Percentiles rank a stretch among this genome's conserved stretches.
phyloP scores from a whole-genome alignment of 2,797 vertebrate genomes.

The Sebastes diaconus region DNA sequence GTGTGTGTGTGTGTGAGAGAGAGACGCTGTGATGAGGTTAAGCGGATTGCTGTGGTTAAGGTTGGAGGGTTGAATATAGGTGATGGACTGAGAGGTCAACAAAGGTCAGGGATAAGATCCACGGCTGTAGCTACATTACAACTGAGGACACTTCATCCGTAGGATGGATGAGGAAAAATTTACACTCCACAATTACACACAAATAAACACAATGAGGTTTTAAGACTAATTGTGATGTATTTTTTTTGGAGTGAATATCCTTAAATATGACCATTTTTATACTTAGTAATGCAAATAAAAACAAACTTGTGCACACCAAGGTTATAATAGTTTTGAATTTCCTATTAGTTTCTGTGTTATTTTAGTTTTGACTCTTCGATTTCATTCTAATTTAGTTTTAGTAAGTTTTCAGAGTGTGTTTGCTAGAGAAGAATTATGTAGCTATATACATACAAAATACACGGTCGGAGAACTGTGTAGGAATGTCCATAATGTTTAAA shows the following conservation, averaged over 20 bases:
- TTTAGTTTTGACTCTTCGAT: too few relatives aligned
- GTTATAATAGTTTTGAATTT: too few relatives aligned
- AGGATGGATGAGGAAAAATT: neutral
- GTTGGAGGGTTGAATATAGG: conserved; percentile 33
- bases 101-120: neutral
- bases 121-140: neutral
- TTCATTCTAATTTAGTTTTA: too few relatives aligned
- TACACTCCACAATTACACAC: neutral
- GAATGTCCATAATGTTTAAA: too few relatives aligned
- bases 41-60: conserved; percentile 18
- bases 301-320: neutral
- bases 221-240: neutral
- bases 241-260: neutral
- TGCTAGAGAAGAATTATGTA: too few relatives aligned
- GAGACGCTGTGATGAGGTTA: conserved; percentile 34
- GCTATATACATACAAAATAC: too few relatives aligned
- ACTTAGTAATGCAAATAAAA: neutral
- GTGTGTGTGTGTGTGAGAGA: conserved; percentile 15
- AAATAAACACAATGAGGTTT: neutral
- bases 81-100: conserved; percentile 29
- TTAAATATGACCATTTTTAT: neutral
- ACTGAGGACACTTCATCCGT: neutral
- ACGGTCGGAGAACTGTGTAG: too few relatives aligned
- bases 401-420: too few relatives aligned
- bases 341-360: too few relatives aligned